Evolutionary conservation across 2,797 vertebrate species (phyloP).

Genomic region (Otolemur crassicaudatus): DNA sequence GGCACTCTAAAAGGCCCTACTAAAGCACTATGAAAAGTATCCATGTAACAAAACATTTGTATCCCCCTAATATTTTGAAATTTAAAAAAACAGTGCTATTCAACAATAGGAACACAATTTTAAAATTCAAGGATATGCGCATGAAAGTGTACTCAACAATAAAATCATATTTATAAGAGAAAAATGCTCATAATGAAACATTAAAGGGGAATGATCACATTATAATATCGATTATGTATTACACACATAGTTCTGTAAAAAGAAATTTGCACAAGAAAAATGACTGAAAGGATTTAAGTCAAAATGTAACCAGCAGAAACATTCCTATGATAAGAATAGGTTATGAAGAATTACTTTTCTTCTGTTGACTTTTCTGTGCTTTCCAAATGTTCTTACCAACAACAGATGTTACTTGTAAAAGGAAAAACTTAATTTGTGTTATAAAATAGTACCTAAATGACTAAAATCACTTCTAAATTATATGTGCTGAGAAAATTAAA

Average conservation of each 20-base stretch:
- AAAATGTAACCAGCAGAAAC: neutral
- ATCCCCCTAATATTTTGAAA: neutral
- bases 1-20: too few relatives aligned
- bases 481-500: conserved; percentile 12
- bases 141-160: neutral
- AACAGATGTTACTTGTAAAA: neutral
- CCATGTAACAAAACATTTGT: neutral
- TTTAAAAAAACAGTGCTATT: neutral
- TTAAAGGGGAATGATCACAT: conserved; percentile 12
- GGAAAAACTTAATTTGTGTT: neutral
- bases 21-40: neutral
- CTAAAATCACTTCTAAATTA: conserved; percentile 48
- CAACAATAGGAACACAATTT: neutral
- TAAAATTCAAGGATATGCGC: conserved; percentile 13
- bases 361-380: neutral
- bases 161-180: conserved; percentile 35
- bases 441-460: conserved; percentile 39
- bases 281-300: neutral
- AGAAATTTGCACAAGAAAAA: neutral
- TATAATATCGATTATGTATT: conserved; percentile 10
- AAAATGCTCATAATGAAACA: neutral
- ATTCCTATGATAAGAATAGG: neutral
- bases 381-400: conserved; percentile 43
- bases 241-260: conserved; percentile 3
- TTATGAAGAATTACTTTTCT: neutral